These are phyloP conservation scores for Tympanoctomys barrerae DNA, from an alignment of 2,797 vertebrate species.

Conservation along the genomic window DNA sequence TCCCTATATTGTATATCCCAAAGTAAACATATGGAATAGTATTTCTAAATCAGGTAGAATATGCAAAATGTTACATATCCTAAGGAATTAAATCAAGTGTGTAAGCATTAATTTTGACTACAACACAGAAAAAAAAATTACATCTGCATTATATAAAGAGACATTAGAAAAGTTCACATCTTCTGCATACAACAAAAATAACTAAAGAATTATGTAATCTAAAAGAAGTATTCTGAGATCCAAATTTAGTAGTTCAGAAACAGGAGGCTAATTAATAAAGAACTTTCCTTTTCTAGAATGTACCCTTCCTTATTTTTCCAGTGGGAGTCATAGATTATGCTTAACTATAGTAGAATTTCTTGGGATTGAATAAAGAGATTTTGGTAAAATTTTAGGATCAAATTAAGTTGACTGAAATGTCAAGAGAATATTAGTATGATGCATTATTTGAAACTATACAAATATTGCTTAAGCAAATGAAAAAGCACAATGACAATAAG, in stretches of 20 bases:
- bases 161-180: slow-evolving; percentile 76
- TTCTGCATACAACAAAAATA: slow-evolving; percentile 56
- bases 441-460: slow-evolving; percentile 57
- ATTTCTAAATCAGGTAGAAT: slow-evolving; percentile 64
- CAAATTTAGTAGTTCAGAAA: slow-evolving; percentile 68
- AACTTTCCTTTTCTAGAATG: neutral
- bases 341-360: slow-evolving; percentile 36
- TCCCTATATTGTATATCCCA: slow-evolving; percentile 15
- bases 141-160: slow-evolving; percentile 69
- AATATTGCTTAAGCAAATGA: slow-evolving; percentile 30
- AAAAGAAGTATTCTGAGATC: slow-evolving; percentile 46
- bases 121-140: slow-evolving; percentile 60
- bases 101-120: slow-evolving; percentile 66
- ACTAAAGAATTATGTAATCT: slow-evolving; percentile 21
- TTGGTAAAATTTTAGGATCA: neutral
- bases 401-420: slow-evolving; percentile 31
- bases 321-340: slow-evolving; percentile 11
- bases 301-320: neutral
- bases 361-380: neutral
- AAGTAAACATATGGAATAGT: slow-evolving; percentile 52
- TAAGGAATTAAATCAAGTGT: slow-evolving; percentile 71
- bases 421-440: slow-evolving; percentile 38
- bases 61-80: slow-evolving; percentile 57
- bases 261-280: neutral
- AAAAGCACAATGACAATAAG: neutral